Evolutionary conservation across 1,140 invertebrate species (phyloP), one percentile per base, ranked within the genome.

Genomic region (Hermetia illucens): DNA sequence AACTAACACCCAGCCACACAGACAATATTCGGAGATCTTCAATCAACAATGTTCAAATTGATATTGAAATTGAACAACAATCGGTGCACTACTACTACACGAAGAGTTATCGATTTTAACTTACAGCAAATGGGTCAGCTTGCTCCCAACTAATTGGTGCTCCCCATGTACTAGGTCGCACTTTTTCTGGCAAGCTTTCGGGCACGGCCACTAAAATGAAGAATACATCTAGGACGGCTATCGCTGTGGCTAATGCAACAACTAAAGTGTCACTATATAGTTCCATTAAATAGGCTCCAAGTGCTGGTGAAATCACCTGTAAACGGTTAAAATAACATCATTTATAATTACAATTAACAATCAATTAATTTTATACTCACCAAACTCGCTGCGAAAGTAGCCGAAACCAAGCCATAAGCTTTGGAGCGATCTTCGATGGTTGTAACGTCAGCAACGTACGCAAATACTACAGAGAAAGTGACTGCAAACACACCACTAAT

Each of bases 361-460:
- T 9, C 27, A 12, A 33, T 21, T 16, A 19, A 41, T 13, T n/a
- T 6, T 17, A 22, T 38, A 34, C 38, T 40, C 10, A 90, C 92
- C 72, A 98, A 79, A 58, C 91, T 96, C 36, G 95, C 95, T 8
- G 95, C 95, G 72, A 99, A 99, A 39, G 95, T 99, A 8, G 94
- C 95, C 12, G 92, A 96, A 47, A 95, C 92, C 51, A 97, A 68
- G 37, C 95, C 95, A 69, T 98, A 99, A 9, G 95, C 94, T 38
- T 85, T 74, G 50, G 89, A 93, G 37, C 96, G 71, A 61, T 98
- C 91, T 52, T 86, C 80, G 52, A 97, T 90, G 45, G 93, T 89
- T 17, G 95, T 99, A n/a, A 99, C 91, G 68, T 99, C 95, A 24
- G 95, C 95, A 39, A 99, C 95, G 66, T 98, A 98, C 15, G 95